Evolutionary conservation across 1,140 invertebrate species (phyloP), one percentile per base, ranked within the genome.

Genomic region (Ectropis grisescens): DNA sequence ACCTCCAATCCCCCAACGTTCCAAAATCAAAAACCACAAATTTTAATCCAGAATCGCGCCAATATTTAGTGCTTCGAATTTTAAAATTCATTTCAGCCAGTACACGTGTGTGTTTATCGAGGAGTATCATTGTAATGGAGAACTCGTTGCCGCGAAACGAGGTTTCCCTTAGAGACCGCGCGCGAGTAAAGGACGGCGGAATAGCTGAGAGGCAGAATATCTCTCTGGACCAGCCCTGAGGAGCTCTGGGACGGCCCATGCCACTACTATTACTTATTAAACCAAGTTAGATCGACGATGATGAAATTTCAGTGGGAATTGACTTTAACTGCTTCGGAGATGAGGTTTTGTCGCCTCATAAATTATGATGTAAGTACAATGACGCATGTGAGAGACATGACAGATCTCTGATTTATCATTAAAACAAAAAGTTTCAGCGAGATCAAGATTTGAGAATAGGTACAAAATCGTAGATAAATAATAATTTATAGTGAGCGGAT

Each of bases 221-320:
- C 71, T 76, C 71, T 39, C 67, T 61, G 62, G 71, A 67, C 60
- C 66, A 47, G 49, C 57, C 53, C 33, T 45, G 30, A 48, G 41
- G 38, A 45, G 60, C 57, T 47, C 36, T 33, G 75, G 71, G 71
- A 72, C 70, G 52, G 58, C 69, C 71, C 70, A 72, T 58, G 51
- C 59, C 55, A 45, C 60, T 49, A 66, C 47, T 59, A 75, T 75
- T 67, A 76, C 69, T 75, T 75, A 80, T 76, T 78, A 75, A 78
- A 65, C 65, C 51, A 56, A 60, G 61, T 74, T 74, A 66, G 66
- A 75, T 71, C 75, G 75, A 80, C 75, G 72, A 80, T 80, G 75
- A 78, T 75, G 71, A 68, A 80, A 78, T 80, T 80, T 75, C 72
- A 64, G 43, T 71, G 75, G 75, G 72, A 80, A 78, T 80, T 80